These are phyloP conservation scores for Megaceryle alcyon DNA, from an alignment of 2,797 vertebrate species.

Conservation along the genomic window DNA sequence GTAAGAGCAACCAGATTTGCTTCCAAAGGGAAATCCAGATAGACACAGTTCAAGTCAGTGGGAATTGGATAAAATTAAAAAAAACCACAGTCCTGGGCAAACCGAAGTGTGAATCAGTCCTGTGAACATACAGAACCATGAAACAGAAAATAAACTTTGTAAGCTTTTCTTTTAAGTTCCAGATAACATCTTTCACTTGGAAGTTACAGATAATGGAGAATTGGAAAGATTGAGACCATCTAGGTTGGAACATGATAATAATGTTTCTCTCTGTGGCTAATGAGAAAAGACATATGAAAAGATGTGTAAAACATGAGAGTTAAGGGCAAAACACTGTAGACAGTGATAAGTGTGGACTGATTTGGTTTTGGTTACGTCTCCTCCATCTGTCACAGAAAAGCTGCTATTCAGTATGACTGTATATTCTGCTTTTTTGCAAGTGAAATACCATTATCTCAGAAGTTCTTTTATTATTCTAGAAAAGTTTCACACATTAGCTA, in stretches of 20 bases:
- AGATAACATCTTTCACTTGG: not conserved
- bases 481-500: not conserved
- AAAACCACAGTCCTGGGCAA: not conserved
- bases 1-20: not conserved
- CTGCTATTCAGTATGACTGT: not conserved
- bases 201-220: not conserved
- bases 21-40: not conserved
- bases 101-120: not conserved
- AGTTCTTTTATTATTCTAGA: not conserved
- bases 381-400: not conserved
- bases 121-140: not conserved
- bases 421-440: not conserved
- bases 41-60: not conserved
- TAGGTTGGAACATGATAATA: not conserved
- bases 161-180: not conserved
- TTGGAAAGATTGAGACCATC: not conserved
- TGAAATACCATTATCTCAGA: not conserved
- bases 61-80: not conserved
- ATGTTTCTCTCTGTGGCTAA: not conserved
- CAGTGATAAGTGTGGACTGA: conserved; percentile 1
- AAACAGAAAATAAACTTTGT: not conserved
- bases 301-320: not conserved
- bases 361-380: not conserved
- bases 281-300: not conserved
- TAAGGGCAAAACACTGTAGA: not conserved